Percentiles rank a stretch among this genome's conserved stretches.
Conservation (phyloP, 2,113 vertebrate genomes). For the Trichomycterus rosablanca region DNA sequence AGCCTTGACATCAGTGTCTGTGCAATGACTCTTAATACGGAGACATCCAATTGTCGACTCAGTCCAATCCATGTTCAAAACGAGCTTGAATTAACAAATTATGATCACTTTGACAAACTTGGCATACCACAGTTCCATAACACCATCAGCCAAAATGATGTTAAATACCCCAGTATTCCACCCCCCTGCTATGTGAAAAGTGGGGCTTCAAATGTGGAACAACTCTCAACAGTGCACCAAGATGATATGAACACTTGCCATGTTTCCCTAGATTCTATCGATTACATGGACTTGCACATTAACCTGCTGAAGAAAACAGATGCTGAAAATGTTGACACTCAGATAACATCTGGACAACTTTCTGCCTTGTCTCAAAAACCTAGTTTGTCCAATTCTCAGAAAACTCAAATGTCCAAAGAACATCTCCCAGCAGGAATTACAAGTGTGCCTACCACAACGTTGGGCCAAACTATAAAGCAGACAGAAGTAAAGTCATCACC, state of each 20-base stretch:
- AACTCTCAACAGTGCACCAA: slow-evolving; percentile 19
- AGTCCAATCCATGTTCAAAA: slow-evolving; percentile 41
- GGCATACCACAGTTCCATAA: slow-evolving; percentile 34
- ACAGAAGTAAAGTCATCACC: slow-evolving; percentile 47
- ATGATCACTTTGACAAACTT: slow-evolving; percentile 44
- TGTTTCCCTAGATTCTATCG: slow-evolving; percentile 48
- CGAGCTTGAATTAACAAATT: slow-evolving; percentile 39
- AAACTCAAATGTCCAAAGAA: slow-evolving; percentile 42
- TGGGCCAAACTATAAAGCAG: slow-evolving; percentile 42
- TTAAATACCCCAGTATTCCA: slow-evolving; percentile 33
- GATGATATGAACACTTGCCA: slow-evolving; percentile 47
- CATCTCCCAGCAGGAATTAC: slow-evolving; percentile 41
- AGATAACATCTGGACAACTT: slow-evolving; percentile 31
- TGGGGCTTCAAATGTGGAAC: background rate
- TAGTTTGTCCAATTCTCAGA: slow-evolving; percentile 45
- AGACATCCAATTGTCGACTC: slow-evolving; percentile 52
- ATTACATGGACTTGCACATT: slow-evolving; percentile 40
- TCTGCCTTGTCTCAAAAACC: slow-evolving; percentile 37
- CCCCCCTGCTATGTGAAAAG: slow-evolving; percentile 41
- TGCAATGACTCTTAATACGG: slow-evolving; percentile 34
- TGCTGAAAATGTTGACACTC: slow-evolving; percentile 42
- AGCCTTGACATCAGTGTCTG: slow-evolving; percentile 48
- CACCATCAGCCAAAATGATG: slow-evolving; percentile 33
- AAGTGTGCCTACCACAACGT: slow-evolving; percentile 40
- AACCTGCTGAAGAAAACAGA: slow-evolving; percentile 51